Base-by-base conservation (phyloP, 2,888 invertebrate species). In the Diarsia dahlii region DNA sequence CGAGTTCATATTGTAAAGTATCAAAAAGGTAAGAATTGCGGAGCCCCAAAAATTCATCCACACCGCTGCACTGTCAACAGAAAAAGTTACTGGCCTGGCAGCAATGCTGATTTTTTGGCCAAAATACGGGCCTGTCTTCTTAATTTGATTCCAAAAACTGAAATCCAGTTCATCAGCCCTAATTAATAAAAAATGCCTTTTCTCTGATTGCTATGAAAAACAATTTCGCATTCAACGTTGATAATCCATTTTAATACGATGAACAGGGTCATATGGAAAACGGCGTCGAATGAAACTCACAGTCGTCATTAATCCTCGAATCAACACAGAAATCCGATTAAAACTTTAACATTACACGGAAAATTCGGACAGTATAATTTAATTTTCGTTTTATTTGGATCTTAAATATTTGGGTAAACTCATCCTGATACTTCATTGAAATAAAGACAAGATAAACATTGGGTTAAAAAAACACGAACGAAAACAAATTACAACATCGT, bases 261-360 rank as follows among this genome's bases (percentile, higher is more conserved):
- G 28, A 64, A 70, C 58, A 76, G 45, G 34, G 34, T 52, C 64
- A 74, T 39, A 13, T 63, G 63, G 56, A 70, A 69, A 78, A 65
- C 28, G 39, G 13, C 46, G 52, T 58, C 46, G 56, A 74, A 71
- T 76, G 74, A 72, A 52, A 68, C 60, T 52, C 60, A n/a, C 72
- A 76, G 80, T 74, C 58, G 56, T 82, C 77, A 82, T 80, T 80
- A 73, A 85, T 84, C 73, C 81, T 68, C n/a, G 76, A 64, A 87
- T 83, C 78, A 77, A 86, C 78, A 77, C n/a, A 63, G 50, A 69
- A 79, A 86, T 85, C 70, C 81, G 78, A 77, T 86, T 87, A 67
- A 78, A 79, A 71, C 73, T 80, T 64, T 76, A 63, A 63, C 67
- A 50, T 74, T 60, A 66, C 50, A 64, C 65, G 23, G 67, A 74